A percentile compares a stretch with the other conserved stretches of the same genome.
These are phyloP conservation scores for Alfaro cultratus DNA, from an alignment of 2,797 vertebrate species.

Conservation along the genomic window DNA sequence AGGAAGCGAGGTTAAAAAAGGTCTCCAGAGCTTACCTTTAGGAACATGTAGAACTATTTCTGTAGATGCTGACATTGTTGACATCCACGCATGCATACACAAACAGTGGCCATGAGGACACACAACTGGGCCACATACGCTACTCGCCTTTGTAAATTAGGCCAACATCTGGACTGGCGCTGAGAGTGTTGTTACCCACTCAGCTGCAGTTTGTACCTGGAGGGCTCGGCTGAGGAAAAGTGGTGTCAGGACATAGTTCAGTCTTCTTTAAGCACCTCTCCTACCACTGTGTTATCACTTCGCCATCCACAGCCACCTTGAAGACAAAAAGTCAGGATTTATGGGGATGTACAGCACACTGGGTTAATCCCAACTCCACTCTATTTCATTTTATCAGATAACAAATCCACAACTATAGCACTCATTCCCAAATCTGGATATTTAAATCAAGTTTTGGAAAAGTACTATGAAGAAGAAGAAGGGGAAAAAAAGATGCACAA, in stretches of 20 bases:
- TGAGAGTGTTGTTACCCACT: slow-evolving; percentile 71
- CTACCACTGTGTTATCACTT: slow-evolving; percentile 43
- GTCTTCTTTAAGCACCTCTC: slow-evolving; percentile 40
- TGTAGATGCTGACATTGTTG: slow-evolving; percentile 47
- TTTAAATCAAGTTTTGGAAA: not conserved
- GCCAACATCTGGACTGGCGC: slow-evolving; percentile 81
- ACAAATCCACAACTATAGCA: slow-evolving; percentile 22
- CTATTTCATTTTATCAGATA: slow-evolving; percentile 26
- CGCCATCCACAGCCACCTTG: slow-evolving; percentile 36
- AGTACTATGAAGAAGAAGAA: not conserved
- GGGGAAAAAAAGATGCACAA: not conserved
- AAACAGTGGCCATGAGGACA: slow-evolving; percentile 62
- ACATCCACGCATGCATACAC: slow-evolving; percentile 48
- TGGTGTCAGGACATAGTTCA: slow-evolving; percentile 52
- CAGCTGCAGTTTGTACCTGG: slow-evolving; percentile 66
- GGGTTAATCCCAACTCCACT: slow-evolving; percentile 33
- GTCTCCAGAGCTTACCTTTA: not conserved
- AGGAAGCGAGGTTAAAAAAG: not conserved
- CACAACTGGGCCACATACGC: slow-evolving; percentile 73
- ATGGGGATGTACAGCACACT: slow-evolving; percentile 20
- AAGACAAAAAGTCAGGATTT: slow-evolving; percentile 32
- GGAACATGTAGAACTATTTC: not conserved
- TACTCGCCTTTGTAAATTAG: slow-evolving; percentile 76
- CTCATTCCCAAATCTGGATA: not conserved
- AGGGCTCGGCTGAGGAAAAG: slow-evolving; percentile 63